Conservation (phyloP, 2,113 vertebrate genomes). For the Periophthalmodon schlosseri region DNA sequence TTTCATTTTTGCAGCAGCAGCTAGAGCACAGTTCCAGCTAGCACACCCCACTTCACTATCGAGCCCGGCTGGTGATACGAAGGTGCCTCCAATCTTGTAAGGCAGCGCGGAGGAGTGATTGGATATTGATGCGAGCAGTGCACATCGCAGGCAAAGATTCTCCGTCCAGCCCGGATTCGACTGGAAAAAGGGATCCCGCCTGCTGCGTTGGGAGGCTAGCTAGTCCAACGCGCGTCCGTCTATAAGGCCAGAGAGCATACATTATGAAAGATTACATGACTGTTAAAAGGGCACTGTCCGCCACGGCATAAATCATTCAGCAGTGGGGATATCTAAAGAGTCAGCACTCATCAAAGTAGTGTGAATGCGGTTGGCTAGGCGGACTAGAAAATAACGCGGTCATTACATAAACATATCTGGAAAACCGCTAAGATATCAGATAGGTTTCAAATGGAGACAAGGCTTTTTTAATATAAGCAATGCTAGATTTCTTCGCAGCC, state of each 20-base stretch:
- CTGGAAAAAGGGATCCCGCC: background rate
- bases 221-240: constrained; percentile 26
- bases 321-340: background rate
- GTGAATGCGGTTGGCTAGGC: constrained; percentile 18
- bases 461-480: background rate
- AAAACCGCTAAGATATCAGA: background rate
- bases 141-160: background rate
- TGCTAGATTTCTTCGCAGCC: background rate
- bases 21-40: background rate
- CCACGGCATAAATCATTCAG: constrained; percentile 7
- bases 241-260: constrained; percentile 43
- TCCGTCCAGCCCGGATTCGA: background rate
- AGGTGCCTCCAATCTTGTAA: constrained; percentile 38
- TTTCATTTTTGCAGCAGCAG: background rate
- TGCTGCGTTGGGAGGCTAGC: constrained; percentile 9
- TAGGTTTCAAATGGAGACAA: background rate
- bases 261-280: constrained; percentile 62
- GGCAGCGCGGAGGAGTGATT: constrained; percentile 25
- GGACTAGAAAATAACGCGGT: constrained; percentile 15
- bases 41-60: constrained; percentile 2
- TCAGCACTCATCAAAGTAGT: constrained; percentile 8
- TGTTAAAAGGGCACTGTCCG: constrained; percentile 47
- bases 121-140: constrained; percentile 31
- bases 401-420: constrained; percentile 11
- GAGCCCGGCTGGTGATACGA: constrained; percentile 20